Evolutionary conservation across 2,113 vertebrate genomes (phyloP), one percentile per base, ranked within the genome.

Genomic region (Bostrychus sinensis): DNA sequence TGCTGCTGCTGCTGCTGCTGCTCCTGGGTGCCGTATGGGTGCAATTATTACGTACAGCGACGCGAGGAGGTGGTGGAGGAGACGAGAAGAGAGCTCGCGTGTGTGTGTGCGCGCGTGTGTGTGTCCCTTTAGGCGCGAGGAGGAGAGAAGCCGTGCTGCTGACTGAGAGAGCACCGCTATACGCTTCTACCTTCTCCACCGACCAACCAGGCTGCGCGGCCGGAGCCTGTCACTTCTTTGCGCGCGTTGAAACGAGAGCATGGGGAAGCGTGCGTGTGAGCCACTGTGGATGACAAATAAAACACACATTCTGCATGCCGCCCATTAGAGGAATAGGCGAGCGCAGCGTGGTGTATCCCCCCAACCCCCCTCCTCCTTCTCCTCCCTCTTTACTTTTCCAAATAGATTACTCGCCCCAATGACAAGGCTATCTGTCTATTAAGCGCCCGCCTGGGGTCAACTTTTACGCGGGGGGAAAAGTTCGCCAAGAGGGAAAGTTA

Each of bases 21-120:
- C 91, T 95, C 94, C 96, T 94, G 94, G 92, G 94, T 93, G 23
- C 92, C 93, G 93, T 94, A 92, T 93, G 93, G 92, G 93, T 92
- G 91, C 91, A 93, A 94, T 95, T 94, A 94, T 8, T 25, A 23
- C 45, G 45, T 5, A 90, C 90, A 91, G 93, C 88, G 56, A 76
- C 16, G 89, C 89, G 91, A n/a, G 7, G 25, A 14, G 3, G 7
- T 5, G 5, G 48, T n/a, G 48, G 48, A 30, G 17, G 20, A 23
- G 20, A 8, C 10, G 12, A 46, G 46, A 26, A 13, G 46, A 46
- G 19, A 23, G 20, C 20, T 13, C n/a, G 5, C 8, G 30, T 32
- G 30, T 32, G 30, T 32, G 30, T 32, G 1, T 30, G 3, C 7
- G 23, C 14, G 3, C 25, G 48, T 26, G 23, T 26, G 23, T 25